Base-by-base conservation (phyloP, 2,888 invertebrate genomes). In the Neria commutata region DNA sequence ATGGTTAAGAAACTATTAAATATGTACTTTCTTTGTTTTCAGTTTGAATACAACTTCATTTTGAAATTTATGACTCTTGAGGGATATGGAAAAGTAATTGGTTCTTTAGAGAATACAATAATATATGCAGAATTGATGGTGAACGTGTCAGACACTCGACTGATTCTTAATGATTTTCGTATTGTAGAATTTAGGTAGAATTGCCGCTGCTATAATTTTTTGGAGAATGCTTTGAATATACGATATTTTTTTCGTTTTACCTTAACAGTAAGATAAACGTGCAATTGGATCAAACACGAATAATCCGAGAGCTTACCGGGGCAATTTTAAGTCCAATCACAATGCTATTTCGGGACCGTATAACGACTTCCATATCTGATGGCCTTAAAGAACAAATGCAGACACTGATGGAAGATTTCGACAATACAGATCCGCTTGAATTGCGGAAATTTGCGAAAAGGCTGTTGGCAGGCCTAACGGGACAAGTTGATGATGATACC, bases 261-360 rank as follows among this genome's bases (percentile, higher is more conserved):
- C 11, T 19, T 16, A 51, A 46, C 60, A 80, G 81, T 34, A 75
- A 81, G 55, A 78, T 81, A 56, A 69, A 74, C 33, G 78, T 80
- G 5, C 77, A 79, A 67, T 60, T 81, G 65, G 77, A 80, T 64
- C 73, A 76, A 66, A 70, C 72, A 10, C 67, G 73, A 4, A 61
- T 81, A 37, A 73, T 81, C 54, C 71, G 78, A 6, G 70, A 79
- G 24, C 54, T 81, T 26, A 78, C 76, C 14, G 77, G 79, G n/a
- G 66, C 76, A 16, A 76, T 81, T 61, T 69, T 81, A 54, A 78
- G 76, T 61, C 81, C 81, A n/a, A 79, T 81, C 47, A 80, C 81
- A 49, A 79, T 77, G 62, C 63, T 80, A 14, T 81, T 81, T 52
- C 77, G 77, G 40, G 71, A 80, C 63, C 74, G 76, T 17, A 80